These are phyloP conservation scores for Mobula hypostoma DNA, from an alignment of 2,113 vertebrate genomes.

Conservation along the genomic window DNA sequence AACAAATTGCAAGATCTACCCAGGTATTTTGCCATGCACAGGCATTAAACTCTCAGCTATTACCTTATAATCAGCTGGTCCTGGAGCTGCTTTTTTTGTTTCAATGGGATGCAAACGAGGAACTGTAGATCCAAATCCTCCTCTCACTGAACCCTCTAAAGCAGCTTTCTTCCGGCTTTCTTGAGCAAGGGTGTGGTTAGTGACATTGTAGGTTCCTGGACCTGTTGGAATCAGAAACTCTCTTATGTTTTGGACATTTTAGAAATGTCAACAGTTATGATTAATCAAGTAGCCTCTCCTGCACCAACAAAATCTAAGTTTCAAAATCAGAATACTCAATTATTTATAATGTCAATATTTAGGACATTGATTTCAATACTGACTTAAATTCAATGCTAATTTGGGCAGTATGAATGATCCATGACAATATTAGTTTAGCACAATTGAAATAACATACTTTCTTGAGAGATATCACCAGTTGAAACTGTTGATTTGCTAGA, in stretches of 20 bases:
- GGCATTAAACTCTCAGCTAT: background rate
- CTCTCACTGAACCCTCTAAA: slow-evolving; percentile 46
- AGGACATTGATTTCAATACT: background rate
- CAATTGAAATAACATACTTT: background rate
- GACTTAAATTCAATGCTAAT: background rate
- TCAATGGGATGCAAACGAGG: slow-evolving; percentile 44
- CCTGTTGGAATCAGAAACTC: slow-evolving; percentile 45
- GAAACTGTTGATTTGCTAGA: background rate
- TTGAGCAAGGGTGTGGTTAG: slow-evolving; percentile 49
- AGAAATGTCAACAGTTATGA: background rate
- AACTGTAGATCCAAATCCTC: slow-evolving; percentile 54
- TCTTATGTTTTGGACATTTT: background rate
- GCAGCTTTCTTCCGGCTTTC: slow-evolving; percentile 53
- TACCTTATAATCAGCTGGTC: slow-evolving; percentile 57
- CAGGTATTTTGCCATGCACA: background rate
- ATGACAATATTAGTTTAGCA: background rate
- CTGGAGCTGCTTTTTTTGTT: slow-evolving; percentile 46
- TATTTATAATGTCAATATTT: background rate
- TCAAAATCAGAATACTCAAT: background rate
- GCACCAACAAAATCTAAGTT: background rate
- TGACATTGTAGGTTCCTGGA: slow-evolving; percentile 55
- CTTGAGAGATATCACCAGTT: background rate
- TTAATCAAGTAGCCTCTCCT: background rate
- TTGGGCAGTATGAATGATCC: background rate
- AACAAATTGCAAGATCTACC: background rate